phyloP scores from a whole-genome alignment of 2,888 invertebrate genomes.

The Hybos culiciformis region DNA sequence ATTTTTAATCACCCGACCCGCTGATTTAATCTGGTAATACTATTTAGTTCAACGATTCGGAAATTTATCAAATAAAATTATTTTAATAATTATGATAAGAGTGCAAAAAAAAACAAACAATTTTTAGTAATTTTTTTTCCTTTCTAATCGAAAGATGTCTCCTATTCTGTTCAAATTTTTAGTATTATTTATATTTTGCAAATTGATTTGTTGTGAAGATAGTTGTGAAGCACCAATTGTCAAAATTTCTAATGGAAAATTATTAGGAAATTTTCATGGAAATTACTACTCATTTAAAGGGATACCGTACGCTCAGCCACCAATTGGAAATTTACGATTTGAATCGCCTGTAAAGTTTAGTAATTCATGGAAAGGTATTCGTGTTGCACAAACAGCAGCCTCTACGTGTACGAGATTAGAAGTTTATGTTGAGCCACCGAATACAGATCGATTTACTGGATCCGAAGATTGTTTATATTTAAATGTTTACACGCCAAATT shows the following conservation, averaged over 20 bases:
- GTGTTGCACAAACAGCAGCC: conserved; percentile 37
- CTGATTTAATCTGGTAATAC: too few relatives aligned
- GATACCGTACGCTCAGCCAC: conserved; percentile 51
- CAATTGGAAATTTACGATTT: conserved; percentile 45
- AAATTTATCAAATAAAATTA: too few relatives aligned
- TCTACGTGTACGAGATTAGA: conserved; percentile 15
- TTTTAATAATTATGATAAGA: too few relatives aligned
- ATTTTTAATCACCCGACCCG: too few relatives aligned
- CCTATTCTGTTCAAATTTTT: too few relatives aligned
- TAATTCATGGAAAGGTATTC: conserved; percentile 14
- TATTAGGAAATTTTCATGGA: conserved; percentile 11
- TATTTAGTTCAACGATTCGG: too few relatives aligned
- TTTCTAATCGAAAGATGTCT: too few relatives aligned
- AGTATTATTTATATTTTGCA: too few relatives aligned
- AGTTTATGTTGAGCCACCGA: conserved; percentile 1
- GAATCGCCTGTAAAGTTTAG: conserved; percentile 24
- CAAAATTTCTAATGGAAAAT: conserved; percentile 14
- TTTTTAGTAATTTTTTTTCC: too few relatives aligned
- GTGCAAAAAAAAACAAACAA: too few relatives aligned
- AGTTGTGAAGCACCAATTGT: too few relatives aligned
- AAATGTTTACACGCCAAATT: conserved; percentile 43
- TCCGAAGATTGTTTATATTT: conserved; percentile 30
- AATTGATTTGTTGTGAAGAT: too few relatives aligned
- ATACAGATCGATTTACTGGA: neutral
- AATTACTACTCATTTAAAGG: conserved; percentile 46